These are phyloP conservation scores for Acleris laterana DNA, from an alignment of 2,888 invertebrate genomes.

Conservation along the genomic window DNA sequence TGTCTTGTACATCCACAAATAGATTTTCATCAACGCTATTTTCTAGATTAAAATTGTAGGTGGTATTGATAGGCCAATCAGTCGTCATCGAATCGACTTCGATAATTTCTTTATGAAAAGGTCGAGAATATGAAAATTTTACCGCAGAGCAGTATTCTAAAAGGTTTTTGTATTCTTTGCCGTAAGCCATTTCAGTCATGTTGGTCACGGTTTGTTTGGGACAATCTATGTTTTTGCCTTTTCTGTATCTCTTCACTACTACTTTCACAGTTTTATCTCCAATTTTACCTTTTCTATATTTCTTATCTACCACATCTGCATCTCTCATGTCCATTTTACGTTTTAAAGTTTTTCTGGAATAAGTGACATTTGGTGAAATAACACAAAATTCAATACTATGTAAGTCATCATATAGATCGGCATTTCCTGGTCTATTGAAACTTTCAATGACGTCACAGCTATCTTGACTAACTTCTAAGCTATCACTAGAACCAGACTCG, in stretches of 20 bases:
- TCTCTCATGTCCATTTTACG: conserved; percentile 61
- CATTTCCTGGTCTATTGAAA: conserved; percentile 39
- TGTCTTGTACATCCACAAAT: conserved; percentile 51
- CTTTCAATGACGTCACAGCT: conserved; percentile 31
- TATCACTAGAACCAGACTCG: conserved; percentile 38
- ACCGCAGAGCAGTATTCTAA: conserved; percentile 66
- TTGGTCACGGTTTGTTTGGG: conserved; percentile 55
- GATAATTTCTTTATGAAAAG: conserved; percentile 68
- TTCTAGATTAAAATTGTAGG: conserved; percentile 36
- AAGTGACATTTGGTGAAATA: conserved; percentile 59
- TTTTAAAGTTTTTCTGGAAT: conserved; percentile 57
- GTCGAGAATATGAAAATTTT: conserved; percentile 69
- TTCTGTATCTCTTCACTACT: conserved; percentile 52
- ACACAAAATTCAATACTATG: conserved; percentile 51
- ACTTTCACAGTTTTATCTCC: conserved; percentile 57
- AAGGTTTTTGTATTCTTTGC: conserved; percentile 62
- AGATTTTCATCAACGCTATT: conserved; percentile 47
- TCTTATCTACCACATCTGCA: conserved; percentile 21
- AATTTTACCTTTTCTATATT: conserved; percentile 70
- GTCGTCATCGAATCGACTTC: conserved; percentile 57
- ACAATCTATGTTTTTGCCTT: conserved; percentile 71
- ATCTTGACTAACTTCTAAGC: conserved; percentile 40
- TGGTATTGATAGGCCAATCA: conserved; percentile 63
- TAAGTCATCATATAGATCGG: conserved; percentile 37
- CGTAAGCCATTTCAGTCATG: conserved; percentile 54